Evolutionary conservation across 2,888 invertebrate species (phyloP).

Genomic region (Hydroisotoma schaefferi): DNA sequence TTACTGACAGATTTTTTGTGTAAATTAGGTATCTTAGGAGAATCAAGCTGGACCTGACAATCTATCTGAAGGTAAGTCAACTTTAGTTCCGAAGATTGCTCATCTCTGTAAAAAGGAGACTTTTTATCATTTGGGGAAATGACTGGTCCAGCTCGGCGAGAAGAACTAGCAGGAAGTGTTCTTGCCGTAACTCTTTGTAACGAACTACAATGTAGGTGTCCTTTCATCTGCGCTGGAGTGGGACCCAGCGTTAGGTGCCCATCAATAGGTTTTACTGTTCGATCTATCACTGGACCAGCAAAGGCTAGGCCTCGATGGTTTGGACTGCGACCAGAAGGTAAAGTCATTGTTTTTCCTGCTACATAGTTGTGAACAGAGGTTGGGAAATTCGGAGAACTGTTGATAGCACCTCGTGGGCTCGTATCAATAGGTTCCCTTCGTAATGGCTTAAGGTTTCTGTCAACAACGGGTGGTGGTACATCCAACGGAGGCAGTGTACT

Average conservation of each 20-base stretch:
- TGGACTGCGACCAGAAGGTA: constrained; percentile 39
- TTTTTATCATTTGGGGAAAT: constrained; percentile 42
- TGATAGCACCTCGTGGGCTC: constrained; percentile 6
- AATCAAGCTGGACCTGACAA: constrained; percentile 29
- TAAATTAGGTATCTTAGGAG: constrained; percentile 20
- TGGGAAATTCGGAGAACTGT: constrained; percentile 1
- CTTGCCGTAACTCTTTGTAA: constrained; percentile 14
- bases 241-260: constrained; percentile 37
- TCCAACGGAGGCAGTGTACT: constrained; percentile 22
- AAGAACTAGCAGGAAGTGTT: constrained; percentile 40
- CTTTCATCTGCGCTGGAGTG: constrained; percentile 45
- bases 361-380: background rate
- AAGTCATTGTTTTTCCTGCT: constrained; percentile 43
- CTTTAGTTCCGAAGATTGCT: constrained; percentile 33
- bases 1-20: constrained; percentile 5
- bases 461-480: constrained; percentile 42
- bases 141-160: constrained; percentile 37
- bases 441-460: constrained; percentile 44
- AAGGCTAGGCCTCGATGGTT: constrained; percentile 12
- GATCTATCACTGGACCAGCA: constrained; percentile 40
- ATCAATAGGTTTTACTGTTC: constrained; percentile 38
- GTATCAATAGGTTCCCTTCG: background rate
- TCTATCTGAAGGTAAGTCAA: constrained; percentile 48
- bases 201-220: constrained; percentile 21
- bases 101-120: constrained; percentile 31